Conservation (phyloP, 2,797 vertebrate genomes). For the Gallinago stenura region DNA sequence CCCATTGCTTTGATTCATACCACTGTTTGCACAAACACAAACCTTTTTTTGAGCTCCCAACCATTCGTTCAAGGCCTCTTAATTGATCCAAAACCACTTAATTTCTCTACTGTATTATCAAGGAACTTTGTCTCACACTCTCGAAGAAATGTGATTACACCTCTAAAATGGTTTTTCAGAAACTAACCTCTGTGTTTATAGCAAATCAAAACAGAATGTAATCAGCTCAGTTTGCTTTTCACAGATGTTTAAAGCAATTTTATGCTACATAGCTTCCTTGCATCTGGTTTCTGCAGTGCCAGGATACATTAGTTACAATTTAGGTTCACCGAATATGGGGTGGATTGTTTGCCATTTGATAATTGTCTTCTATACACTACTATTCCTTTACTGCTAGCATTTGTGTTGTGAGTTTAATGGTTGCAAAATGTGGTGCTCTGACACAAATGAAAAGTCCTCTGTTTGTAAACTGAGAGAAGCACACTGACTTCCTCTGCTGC, state of each 20-base stretch:
- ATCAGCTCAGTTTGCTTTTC: constrained; percentile 63
- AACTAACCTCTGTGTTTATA: constrained; percentile 51
- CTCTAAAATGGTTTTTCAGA: constrained; percentile 15
- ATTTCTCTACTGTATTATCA: constrained; percentile 25
- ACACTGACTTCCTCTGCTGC: background rate
- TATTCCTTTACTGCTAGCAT: background rate
- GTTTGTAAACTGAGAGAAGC: background rate
- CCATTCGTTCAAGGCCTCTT: constrained; percentile 22
- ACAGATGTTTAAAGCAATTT: constrained; percentile 71
- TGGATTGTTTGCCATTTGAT: background rate
- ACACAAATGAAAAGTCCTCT: background rate
- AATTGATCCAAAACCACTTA: constrained; percentile 38
- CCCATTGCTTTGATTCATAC: background rate
- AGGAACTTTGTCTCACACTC: constrained; percentile 24
- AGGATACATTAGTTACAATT: background rate
- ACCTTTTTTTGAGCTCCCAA: background rate
- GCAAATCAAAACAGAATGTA: constrained; percentile 59
- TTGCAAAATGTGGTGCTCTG: background rate
- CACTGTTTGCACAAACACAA: background rate
- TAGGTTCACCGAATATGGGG: background rate
- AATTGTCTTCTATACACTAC: background rate
- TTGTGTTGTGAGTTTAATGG: background rate
- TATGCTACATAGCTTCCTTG: constrained; percentile 37
- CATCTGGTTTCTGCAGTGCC: background rate
- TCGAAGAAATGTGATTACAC: constrained; percentile 64